Base-by-base conservation (phyloP, 2,888 invertebrate genomes). In the Hydriomena furcata region DNA sequence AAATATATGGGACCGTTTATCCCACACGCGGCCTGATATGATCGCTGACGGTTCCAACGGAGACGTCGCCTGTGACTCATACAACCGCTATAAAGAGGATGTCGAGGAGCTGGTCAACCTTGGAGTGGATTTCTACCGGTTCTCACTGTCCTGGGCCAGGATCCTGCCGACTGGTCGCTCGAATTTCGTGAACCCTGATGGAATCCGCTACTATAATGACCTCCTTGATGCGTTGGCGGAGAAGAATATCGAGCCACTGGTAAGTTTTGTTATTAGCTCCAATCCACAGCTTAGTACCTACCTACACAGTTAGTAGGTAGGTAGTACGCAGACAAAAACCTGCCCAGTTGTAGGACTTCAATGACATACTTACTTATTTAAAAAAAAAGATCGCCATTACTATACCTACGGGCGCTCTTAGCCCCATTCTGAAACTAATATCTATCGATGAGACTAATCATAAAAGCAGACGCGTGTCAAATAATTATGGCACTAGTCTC, bases 21-120 rank as follows among this genome's bases (percentile, higher is more conserved):
- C 84, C 0, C 91, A 91, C 65, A 85, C 87, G 0, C 79, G 81
- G 13, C 91, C 92, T 0, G 93, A 93, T 48, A 89, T 92, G 77
- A 92, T 94, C 23, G 90, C 76, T 0, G 93, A 94, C 52, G 79
- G 85, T 1, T 90, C 91, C 1, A 94, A 92, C 48, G 95, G 94
- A 0, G 94, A 95, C 64, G 70, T 94, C 1, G 94, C 95, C 0
- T 93, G 93, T 55, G 94, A 95, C 76, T 94, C 94, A 1, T 95
- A 94, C 77, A 86, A 94, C 74, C 91, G 92, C 53, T 94, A 92
- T 70, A 87, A 82, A 49, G 93, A 94, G 52, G 92, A 93, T 64
- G 91, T 93, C 0, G 82, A 84, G n/a, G 82, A 89, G 36, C 61
- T 92, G 17, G 79, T 74, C 0, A 67, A 88, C 60, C 76, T 92